phyloP scores from a whole-genome alignment of 2,797 vertebrate species.

The Microctenopoma steveboyesi region DNA sequence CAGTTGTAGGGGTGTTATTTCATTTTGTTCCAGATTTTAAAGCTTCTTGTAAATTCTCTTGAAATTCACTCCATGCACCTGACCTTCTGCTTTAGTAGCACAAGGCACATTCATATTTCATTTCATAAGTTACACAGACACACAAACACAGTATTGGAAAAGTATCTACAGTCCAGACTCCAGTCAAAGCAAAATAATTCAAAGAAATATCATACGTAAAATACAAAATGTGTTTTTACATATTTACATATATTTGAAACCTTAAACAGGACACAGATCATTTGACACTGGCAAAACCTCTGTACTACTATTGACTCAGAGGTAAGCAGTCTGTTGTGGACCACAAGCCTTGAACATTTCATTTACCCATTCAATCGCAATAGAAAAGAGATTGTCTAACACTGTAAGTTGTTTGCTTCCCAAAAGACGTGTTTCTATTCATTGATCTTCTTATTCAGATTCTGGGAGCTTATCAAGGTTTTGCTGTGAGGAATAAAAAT shows the following conservation, averaged over 20 bases:
- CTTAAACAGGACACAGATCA: neutral
- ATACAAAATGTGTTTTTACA: neutral
- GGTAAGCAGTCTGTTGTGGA: neutral
- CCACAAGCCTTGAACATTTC: no score
- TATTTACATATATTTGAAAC: no score
- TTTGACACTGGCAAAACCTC: neutral
- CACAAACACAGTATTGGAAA: slow-evolving; percentile 13
- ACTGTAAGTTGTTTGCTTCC: neutral
- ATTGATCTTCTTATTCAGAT: neutral
- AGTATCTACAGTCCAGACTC: slow-evolving; percentile 23
- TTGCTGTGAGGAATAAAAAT: neutral
- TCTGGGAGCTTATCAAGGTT: neutral
- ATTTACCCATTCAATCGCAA: neutral
- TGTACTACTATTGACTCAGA: neutral
- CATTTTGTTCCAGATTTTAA: slow-evolving; percentile 14
- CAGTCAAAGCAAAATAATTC: neutral
- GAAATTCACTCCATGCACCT: slow-evolving; percentile 36
- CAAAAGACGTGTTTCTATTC: neutral
- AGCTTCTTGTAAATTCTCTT: slow-evolving; percentile 14
- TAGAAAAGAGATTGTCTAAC: neutral
- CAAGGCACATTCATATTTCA: slow-evolving; percentile 73
- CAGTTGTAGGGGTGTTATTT: neutral
- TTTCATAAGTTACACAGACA: slow-evolving; percentile 38
- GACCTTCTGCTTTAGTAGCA: slow-evolving; percentile 57
- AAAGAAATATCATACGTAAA: no score